Conservation (phyloP, 30 jellyfish, hydroid and myxozoan genomes). For the Aurelia sp. region DNA sequence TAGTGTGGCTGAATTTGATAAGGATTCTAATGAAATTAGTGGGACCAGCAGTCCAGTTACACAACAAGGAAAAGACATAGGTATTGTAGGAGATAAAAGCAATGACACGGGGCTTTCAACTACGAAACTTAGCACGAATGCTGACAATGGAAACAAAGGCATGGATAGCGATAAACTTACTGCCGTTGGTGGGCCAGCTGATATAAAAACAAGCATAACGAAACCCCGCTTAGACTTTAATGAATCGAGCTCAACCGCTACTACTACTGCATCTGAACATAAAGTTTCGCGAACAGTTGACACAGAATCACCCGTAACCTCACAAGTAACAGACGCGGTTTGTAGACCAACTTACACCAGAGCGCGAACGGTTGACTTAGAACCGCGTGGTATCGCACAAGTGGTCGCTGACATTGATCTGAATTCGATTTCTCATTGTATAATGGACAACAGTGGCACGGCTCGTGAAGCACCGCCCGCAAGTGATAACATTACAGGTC, state of each 20-base stretch:
- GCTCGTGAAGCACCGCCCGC: neutral
- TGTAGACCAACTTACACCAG: constrained; percentile 7
- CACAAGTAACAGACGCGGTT: too few relatives aligned
- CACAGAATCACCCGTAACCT: too few relatives aligned
- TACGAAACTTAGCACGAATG: neutral
- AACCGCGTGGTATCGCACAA: constrained; percentile 71
- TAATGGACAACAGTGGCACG: neutral
- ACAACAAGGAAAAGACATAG: constrained; percentile 6
- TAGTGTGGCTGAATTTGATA: neutral
- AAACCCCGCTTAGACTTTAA: neutral
- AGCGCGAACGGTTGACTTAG: constrained; percentile 58
- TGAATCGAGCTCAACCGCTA: too few relatives aligned
- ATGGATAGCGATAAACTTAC: neutral
- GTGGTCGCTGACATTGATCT: constrained; percentile 71
- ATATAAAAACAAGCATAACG: constrained; percentile 29
- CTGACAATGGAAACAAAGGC: neutral
- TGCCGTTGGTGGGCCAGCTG: constrained; percentile 14
- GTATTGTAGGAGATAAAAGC: neutral
- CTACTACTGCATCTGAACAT: too few relatives aligned
- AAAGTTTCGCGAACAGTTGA: neutral
- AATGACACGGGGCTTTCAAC: neutral
- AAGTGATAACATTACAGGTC: neutral
- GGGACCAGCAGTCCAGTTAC: neutral
- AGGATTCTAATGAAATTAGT: neutral
- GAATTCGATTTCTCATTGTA: constrained; percentile 46